These are phyloP conservation scores for Oncorhynchus nerka DNA, from an alignment of 2,113 vertebrate genomes.

Conservation along the genomic window DNA sequence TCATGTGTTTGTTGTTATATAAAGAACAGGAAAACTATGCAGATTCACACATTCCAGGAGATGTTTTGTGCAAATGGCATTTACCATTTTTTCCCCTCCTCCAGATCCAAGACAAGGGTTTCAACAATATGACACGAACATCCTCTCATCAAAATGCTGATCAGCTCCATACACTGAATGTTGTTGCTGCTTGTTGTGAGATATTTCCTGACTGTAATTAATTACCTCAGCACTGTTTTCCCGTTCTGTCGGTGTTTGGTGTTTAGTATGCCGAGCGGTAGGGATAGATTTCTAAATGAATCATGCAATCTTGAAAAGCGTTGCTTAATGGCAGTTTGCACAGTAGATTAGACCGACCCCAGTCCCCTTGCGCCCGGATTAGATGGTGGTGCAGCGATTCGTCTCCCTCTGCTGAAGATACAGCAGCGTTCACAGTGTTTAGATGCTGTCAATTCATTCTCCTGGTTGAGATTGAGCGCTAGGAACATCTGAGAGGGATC, in stretches of 20 bases:
- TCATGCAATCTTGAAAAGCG: constrained; percentile 37
- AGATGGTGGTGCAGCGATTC: neutral
- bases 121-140: neutral
- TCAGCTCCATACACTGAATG: constrained; percentile 24
- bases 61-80: neutral
- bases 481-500: too few relatives aligned
- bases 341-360: constrained; percentile 18
- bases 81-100: neutral
- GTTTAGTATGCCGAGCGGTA: constrained; percentile 27
- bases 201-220: constrained; percentile 39
- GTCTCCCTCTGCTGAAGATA: neutral
- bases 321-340: constrained; percentile 37
- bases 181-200: neutral
- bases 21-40: neutral
- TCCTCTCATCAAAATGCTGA: constrained; percentile 30
- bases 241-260: neutral
- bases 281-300: constrained; percentile 53
- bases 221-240: neutral
- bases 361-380: neutral
- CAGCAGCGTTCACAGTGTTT: too few relatives aligned
- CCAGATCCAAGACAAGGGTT: neutral
- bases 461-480: too few relatives aligned
- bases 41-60: neutral
- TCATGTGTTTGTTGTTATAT: neutral
- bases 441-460: too few relatives aligned